Base-by-base conservation (phyloP, 2,113 vertebrate species). In the Epinephelus fuscoguttatus region DNA sequence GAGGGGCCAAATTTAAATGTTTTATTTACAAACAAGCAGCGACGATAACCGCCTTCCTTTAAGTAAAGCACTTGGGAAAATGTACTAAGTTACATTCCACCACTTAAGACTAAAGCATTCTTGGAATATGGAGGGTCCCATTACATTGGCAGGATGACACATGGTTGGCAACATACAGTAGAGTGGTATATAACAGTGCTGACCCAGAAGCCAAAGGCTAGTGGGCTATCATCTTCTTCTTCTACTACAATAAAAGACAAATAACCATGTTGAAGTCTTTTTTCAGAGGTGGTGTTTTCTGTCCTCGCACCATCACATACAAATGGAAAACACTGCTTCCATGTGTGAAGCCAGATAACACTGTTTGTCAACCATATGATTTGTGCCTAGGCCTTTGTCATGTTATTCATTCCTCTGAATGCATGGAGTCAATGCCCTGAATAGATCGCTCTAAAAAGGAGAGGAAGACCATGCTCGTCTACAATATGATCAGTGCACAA, bases 331-430 rank as follows among this genome's bases (percentile, higher is more conserved):
- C 6, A 12, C 70, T 49, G 70, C 60, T 81, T 52, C 42, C 50
- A 12, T 10, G 56, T 75, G 81, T 19, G 1, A 66, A 47, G 40
- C 70, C 80, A 45, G 77, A 87, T 72, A 78, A 83, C 52, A 33
- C 71, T 49, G 71, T 73, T 82, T 69, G 70, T 88, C 81, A 70
- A 47, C 53, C 63, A 55, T 9, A 30, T 71, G 79, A 85, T 85
- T 80, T 63, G 75, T 75, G 80, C 19, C 84, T 8, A 62, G 7
- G 45, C 23, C 80, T 78, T 69, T 73, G 75, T 80, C 59, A 6
- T 62, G 76, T 75, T 21, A n/a, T 68, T 80, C 45, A 84, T 60
- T 87, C 75, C 63, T 67, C 40, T 3, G 59, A 71, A 77, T 8
- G 68, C 76, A 56, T 42, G 57, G 21, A 33, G 62, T 76, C 68